phyloP scores from a whole-genome alignment of 2,113 vertebrate species.

The Proteles cristata region DNA sequence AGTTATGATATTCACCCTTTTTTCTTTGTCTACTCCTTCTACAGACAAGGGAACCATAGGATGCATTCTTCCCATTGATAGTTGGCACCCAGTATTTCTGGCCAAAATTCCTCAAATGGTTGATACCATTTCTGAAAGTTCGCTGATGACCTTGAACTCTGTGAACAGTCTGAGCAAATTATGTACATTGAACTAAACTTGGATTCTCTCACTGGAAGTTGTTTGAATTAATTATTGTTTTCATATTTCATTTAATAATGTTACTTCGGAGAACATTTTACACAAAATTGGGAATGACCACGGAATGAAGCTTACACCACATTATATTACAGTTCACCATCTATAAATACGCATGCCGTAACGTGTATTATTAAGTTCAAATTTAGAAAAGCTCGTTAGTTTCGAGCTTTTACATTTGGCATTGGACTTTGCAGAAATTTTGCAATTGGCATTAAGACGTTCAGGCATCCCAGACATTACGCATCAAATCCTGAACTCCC shows the following conservation, averaged over 20 bases:
- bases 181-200: background rate
- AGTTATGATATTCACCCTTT: background rate
- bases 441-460: background rate
- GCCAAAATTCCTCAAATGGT: background rate
- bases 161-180: background rate
- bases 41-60: background rate
- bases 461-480: background rate
- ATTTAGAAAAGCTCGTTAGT: background rate
- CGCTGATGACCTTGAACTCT: background rate
- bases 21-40: background rate
- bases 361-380: background rate
- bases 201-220: background rate
- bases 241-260: background rate
- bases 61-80: background rate
- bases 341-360: background rate
- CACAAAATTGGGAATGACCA: background rate
- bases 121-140: background rate
- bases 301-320: accelerated
- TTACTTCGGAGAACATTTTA: background rate
- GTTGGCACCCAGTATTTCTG: background rate
- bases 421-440: background rate
- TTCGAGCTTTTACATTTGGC: background rate
- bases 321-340: no score
- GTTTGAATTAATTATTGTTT: background rate
- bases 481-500: background rate